Conservation (phyloP, 2,113 vertebrate genomes). For the Tragelaphus buxtoni region DNA sequence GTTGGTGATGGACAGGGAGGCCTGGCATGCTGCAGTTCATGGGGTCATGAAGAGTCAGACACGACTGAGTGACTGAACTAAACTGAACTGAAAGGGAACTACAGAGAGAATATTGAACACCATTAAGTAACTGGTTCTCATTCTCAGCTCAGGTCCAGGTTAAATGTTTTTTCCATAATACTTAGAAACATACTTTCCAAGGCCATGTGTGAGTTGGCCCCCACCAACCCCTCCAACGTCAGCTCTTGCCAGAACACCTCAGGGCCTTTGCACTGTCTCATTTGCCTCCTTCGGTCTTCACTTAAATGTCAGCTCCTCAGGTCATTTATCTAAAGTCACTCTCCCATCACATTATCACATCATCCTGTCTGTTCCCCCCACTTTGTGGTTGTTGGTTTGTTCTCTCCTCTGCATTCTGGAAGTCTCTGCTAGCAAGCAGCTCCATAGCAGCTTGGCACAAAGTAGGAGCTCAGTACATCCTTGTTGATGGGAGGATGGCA, state of each 20-base stretch:
- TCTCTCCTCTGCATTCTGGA: too few species aligned
- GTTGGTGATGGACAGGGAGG: too few species aligned
- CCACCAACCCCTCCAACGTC: too few species aligned
- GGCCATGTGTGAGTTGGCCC: too few species aligned
- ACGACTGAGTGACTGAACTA: too few species aligned
- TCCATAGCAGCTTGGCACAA: not conserved
- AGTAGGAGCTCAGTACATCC: not conserved
- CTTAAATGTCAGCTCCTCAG: not conserved
- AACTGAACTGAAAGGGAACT: too few species aligned
- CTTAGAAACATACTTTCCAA: not conserved
- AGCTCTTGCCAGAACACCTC: not conserved
- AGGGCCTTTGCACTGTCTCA: not conserved
- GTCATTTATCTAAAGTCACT: fast-evolving
- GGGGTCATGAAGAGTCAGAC: too few species aligned
- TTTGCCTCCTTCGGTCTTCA: not conserved
- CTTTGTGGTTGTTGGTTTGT: not conserved
- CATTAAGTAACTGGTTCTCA: not conserved
- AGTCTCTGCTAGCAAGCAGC: not conserved
- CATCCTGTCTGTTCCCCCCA: not conserved
- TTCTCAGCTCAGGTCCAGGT: not conserved
- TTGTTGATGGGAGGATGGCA: not conserved
- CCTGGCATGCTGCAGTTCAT: too few species aligned
- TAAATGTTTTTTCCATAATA: not conserved
- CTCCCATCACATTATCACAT: not conserved
- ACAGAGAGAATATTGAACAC: not conserved